Base-by-base conservation (phyloP, 2,113 vertebrate species). In the Xenopus borealis region DNA sequence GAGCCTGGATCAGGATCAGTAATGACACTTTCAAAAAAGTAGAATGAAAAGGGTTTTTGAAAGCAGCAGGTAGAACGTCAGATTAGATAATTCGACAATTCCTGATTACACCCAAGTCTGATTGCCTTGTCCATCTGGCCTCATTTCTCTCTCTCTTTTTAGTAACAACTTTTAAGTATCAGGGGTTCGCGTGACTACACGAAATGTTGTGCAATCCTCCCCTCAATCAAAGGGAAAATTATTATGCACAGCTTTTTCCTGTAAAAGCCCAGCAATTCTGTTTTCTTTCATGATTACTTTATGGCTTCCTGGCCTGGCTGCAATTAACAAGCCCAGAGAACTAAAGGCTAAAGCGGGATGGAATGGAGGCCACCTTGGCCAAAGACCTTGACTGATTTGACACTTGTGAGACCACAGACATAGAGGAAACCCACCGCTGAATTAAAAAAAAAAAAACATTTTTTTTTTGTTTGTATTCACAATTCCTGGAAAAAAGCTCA, bases 311-410 rank as follows among this genome's bases (percentile, higher is more conserved):
- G 19, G 65, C 62, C 65, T 69, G 72, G 57, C 57, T 69, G 55
- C 72, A 75, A 75, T 75, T 75, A 75, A 16, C 14, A 47, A 62
- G 65, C 50, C 65, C 44, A 69, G 44, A 62, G 27, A 19, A 12
- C 45, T 75, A 59, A 44, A 46, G 68, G 46, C 44, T 52, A 67
- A n/a, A 44, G 57, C 46, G 63, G 62, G 16, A 23, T 53, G 65
- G 23, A 18, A 46, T 57, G 19, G 53, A 17, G 59, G 45, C 16
- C 64, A 30, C 19, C n/a, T 27, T 47, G 72, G 63, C 47, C 63
- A 59, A 17, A 10, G 53, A 17, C 52, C 57, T 14, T 75, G n/a
- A 61, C 53, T 67, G 20, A 74, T 67, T 47, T 67, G 33, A 7
- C 33, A 40, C 33, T 40, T 40, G 33, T 40, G 33, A 6, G 33